Evolutionary conservation across 2,113 vertebrate genomes (phyloP).

Genomic region (Jacana jacana): DNA sequence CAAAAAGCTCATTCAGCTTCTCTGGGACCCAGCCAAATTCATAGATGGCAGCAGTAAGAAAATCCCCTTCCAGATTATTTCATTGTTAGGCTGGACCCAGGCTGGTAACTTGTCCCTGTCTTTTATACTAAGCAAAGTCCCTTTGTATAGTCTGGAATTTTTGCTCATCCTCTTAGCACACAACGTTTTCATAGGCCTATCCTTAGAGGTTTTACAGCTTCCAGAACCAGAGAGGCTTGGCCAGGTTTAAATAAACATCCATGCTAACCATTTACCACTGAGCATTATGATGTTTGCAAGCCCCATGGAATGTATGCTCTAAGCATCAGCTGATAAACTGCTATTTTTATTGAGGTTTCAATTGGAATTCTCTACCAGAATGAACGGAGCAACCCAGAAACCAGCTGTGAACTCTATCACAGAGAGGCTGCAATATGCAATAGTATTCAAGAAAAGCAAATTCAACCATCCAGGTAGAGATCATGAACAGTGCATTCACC

Average conservation of each 20-base stretch:
- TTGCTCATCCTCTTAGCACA: conserved; percentile 10
- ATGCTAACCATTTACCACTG: background rate
- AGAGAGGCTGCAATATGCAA: background rate
- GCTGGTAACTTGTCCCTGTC: background rate
- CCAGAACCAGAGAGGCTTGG: background rate
- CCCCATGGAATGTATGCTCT: background rate
- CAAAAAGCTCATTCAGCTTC: background rate
- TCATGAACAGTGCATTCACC: background rate
- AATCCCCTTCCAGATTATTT: background rate
- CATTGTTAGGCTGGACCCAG: background rate
- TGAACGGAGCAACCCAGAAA: background rate
- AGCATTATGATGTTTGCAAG: background rate
- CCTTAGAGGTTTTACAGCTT: background rate
- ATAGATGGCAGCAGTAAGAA: background rate
- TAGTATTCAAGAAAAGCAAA: background rate
- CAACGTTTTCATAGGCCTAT: background rate
- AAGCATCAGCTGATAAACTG: conserved; percentile 15
- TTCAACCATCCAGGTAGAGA: background rate
- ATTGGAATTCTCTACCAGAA: background rate
- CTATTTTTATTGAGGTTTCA: conserved; percentile 1
- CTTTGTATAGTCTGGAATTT: background rate
- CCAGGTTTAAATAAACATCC: background rate
- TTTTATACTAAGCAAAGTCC: background rate
- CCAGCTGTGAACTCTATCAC: background rate
- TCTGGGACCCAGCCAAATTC: background rate